phyloP scores from a whole-genome alignment of 37 sponge, comb jelly and placozoan species.

The Aplysina aerophoba region DNA sequence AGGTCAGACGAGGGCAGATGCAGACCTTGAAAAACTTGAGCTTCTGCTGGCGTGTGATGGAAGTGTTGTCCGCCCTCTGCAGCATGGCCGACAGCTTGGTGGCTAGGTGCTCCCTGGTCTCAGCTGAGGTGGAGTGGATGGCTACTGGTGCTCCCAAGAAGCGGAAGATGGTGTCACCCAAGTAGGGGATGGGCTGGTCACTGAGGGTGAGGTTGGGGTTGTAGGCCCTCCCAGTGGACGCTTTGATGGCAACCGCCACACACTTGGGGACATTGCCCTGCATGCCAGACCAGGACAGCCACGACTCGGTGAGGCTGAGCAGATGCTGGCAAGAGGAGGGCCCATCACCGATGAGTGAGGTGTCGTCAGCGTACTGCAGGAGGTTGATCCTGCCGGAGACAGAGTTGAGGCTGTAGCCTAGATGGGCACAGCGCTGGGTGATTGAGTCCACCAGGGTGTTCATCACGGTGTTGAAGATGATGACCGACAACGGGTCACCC shows the following conservation, averaged over 20 bases:
- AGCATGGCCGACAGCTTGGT: no score
- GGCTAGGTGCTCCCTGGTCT: no score
- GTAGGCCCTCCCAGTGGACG: neutral
- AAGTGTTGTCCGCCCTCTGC: neutral
- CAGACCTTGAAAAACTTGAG: slow-evolving; percentile 14
- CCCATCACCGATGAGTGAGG: slow-evolving; percentile 19
- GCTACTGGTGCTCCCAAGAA: neutral
- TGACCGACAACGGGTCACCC: slow-evolving; percentile 25
- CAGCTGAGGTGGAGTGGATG: neutral
- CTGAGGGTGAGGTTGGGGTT: neutral
- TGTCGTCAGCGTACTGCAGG: slow-evolving; percentile 39
- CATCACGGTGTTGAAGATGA: slow-evolving; percentile 34
- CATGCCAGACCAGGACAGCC: slow-evolving; percentile 37
- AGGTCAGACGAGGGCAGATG: slow-evolving; percentile 38
- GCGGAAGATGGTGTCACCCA: neutral
- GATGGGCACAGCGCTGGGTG: neutral
- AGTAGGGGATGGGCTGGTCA: slow-evolving; percentile 16
- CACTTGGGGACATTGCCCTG: slow-evolving; percentile 21
- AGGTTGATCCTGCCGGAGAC: neutral
- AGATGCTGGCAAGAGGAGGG: slow-evolving; percentile 6
- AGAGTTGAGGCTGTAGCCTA: slow-evolving; percentile 14
- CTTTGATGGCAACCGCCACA: neutral
- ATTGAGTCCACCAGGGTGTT: slow-evolving; percentile 25
- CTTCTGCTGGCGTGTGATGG: neutral
- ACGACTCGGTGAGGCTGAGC: neutral